Base-by-base conservation (phyloP, 2,797 vertebrate genomes). In the Karalla daura region DNA sequence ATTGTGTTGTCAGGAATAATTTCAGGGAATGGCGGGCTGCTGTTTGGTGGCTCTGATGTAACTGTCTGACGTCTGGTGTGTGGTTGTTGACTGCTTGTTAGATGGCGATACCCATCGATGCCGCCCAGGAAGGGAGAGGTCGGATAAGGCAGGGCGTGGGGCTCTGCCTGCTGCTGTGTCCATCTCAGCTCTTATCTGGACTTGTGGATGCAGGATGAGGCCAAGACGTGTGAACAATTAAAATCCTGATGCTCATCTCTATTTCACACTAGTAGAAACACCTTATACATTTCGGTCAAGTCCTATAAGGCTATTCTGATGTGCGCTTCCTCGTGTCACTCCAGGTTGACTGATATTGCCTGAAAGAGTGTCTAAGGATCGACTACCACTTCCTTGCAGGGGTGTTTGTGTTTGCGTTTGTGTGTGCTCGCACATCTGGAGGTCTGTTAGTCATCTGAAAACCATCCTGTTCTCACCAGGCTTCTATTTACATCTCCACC, bases 121-220 rank as follows among this genome's bases (percentile, higher is more conserved):
- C 62, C 82, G 39, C 75, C 37, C 86, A 91, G 88, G 90, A 90
- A 90, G 83, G 91, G 86, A 81, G 84, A 69, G 82, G 83, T 84
- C 73, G 1, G 85, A 85, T 85, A 82, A 69, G 66, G 59, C 56
- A 24, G 79, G 76, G 77, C 4, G 71, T 66, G 64, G 69, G 47
- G 41, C 35, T 63, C 55, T 53, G 74, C n/a, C n/a, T n/a, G 49
- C 66, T 61, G 39, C 45, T 66, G 55, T 45, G 52, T 72, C 39
- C 67, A 64, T 81, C 63, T 53, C 50, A 11, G 70, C 63, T 33
- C 39, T 76, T 83, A 84, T 88, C 74, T 84, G 47, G 56, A 59
- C 33, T 45, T 27, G 7, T 8, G 12, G 24, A 51, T 27, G 17
- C 7, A 25, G 39, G 63, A 66, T 44, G 40, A 32, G 35, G 55